Evolutionary conservation across 92 coral and sea anemone genomes (phyloP), one percentile per base, ranked within the genome.

Genomic region (Porites cylindrica): DNA sequence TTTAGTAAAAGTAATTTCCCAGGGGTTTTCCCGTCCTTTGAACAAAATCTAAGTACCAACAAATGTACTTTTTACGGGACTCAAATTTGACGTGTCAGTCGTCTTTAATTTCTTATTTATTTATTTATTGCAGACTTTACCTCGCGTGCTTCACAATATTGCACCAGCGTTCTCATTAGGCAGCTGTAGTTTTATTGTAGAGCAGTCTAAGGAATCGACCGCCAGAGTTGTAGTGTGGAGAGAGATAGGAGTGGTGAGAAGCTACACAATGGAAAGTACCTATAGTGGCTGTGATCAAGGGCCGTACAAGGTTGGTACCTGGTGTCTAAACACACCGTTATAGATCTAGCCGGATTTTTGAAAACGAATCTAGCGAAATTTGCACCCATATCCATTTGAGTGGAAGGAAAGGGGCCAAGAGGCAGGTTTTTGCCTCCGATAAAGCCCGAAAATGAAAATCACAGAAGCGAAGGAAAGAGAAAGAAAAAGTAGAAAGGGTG

Each of bases 211-310:
- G 82, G 99, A 97, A 70, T 92, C 98, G 0, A 93, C 99, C 2
- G 99, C 99, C 50, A 91, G 99, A 32, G 99, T 97, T 18, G 99
- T 97, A 12, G 99, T 97, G 53, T 97, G 99, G 99, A 84, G 89
- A 88, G 99, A 97, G 91, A 90, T 97, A 23, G 99, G 99, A 1
- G 99, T 97, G 18, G 76, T 80, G 16, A 77, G 99, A 11, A 97
- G 99, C 81, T 97, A 97, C 76, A 97, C 99, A 5, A 97, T 97
- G 99, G 99, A 97, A 75, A 97, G 96, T 74, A 95, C 98, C 18
- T 97, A 97, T 91, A 92, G 99, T 74, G 99, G 99, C 59, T 90
- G 98, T 62, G 99, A 97, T 69, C 99, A 97, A 86, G 99, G 99
- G 38, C 99, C 99, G 2, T 97, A 97, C 66, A 97, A 97, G 96